Evolutionary conservation across 2,113 vertebrate genomes (phyloP), one percentile per base, ranked within the genome.

Genomic region (Rhinichthys klamathensis): DNA sequence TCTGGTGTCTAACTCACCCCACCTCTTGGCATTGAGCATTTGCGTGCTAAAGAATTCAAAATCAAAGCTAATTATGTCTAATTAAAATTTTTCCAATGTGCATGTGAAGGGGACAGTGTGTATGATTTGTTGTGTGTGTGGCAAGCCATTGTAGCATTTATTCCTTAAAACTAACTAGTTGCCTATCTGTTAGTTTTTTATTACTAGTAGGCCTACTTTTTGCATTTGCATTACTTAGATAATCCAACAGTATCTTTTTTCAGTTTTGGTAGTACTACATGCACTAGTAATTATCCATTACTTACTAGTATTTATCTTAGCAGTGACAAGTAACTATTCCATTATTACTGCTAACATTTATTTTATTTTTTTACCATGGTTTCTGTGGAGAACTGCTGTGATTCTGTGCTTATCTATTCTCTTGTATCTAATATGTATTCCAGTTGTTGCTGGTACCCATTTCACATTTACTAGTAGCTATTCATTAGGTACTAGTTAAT

Each of bases 41-140:
- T 23, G 63, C 27, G 11, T 82, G 77, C 67, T 38, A 10, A 41
- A 38, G 21, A 27, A 81, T 81, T 81, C 9, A 0, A 27, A 81
- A 51, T 49, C 61, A 49, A 23, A 56, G 46, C 78, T 51, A 21
- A 70, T 61, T 38, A 25, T 67, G 77, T 38, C 11, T 56, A 35
- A 27, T 46, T 83, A 46, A 78, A 16, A 6, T 83, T 74, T 76
- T 46, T 25, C 15, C 25, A 56, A 51, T 81, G n/a, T 73, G 65
- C 78, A 80, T 81, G 41, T 61, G 15, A 82, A 38, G 75, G 44
- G 44, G 56, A 54, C 16, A 27, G 35, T 16, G 10, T 63, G 67
- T 41, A 70, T 70, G 82, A 78, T 46, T 72, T 87, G 65, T 49
- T 51, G 46, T 25, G 23, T 44, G 32, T 79, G 54, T 60, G 76